Evolutionary conservation across 1,140 invertebrate species (phyloP), one percentile per base, ranked within the genome.

Genomic region (Drosophila saltans): DNA sequence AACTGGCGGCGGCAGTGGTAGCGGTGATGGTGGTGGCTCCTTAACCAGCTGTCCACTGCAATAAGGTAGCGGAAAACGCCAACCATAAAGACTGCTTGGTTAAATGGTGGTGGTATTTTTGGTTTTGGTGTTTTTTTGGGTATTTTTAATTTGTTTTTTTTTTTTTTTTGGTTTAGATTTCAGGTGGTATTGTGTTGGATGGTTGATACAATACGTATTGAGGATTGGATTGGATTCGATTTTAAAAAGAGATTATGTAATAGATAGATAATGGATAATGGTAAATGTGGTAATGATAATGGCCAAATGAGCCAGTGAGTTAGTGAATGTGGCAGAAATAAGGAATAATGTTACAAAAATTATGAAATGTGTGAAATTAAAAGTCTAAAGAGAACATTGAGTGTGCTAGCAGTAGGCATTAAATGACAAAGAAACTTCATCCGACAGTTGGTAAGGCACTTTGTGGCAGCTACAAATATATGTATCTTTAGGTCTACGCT

Each of bases 11-110:
- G 95, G 95, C 93, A 96, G 93, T 92, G 95, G 95, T 93, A 95
- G 93, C 94, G 95, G 96, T 94, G 94, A 96, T 92, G 95, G 96
- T 93, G 94, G 94, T 91, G 94, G 95, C 91, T 93, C 95, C 95
- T 96, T 96, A 94, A 93, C 94, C 93, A 94, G 93, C 93, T 93
- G 94, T 93, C 96, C 96, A 94, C 95, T 96, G 95, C 96, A 97
- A 97, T 97, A 97, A 94, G 96, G 96, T 95, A 97, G 96, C 94
- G 96, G 96, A 95, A 97, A 97, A 94, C 96, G 96, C 96, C 96
- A 97, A 96, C 96, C 96, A 94, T 97, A 97, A 95, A 97, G 95
- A 96, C 96, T 97, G 96, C 94, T 94, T 91, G 75, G 86, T 92
- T 85, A 92, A 78, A 91, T 88, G 82, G 73, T 91, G 70, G 69